Evolutionary conservation across 2,113 vertebrate genomes (phyloP).

Genomic region (Periophthalmodon schlosseri): DNA sequence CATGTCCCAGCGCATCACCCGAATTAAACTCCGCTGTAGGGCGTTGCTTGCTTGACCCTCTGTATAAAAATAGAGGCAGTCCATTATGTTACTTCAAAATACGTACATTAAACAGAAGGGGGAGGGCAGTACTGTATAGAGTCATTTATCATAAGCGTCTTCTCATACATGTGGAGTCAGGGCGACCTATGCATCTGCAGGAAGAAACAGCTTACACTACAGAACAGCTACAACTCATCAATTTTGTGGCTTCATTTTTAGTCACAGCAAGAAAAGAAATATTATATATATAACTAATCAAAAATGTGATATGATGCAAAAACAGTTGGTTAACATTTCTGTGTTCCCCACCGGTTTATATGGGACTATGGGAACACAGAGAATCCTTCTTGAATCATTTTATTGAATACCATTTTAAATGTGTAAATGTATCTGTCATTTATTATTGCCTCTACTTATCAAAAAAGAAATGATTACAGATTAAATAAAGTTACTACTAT

Average conservation of each 20-base stretch:
- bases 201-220: background rate
- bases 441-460: no score
- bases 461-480: no score
- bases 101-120: background rate
- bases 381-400: no score
- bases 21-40: background rate
- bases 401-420: no score
- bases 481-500: no score
- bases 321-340: no score
- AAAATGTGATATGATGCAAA: background rate
- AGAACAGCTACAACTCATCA: background rate
- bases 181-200: conserved; percentile 4
- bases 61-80: background rate
- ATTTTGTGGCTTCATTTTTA: background rate
- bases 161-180: conserved; percentile 7
- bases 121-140: background rate
- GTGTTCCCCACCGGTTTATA: no score
- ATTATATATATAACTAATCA: background rate
- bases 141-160: conserved; percentile 4
- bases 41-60: background rate
- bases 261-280: background rate
- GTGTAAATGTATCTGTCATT: no score
- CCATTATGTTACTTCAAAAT: background rate
- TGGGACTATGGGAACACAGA: no score
- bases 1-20: background rate